A percentile compares a stretch with the other conserved stretches of the same genome.
Evolutionary conservation across 1,140 invertebrate genomes (phyloP).

Genomic region (Prorops nasuta): DNA sequence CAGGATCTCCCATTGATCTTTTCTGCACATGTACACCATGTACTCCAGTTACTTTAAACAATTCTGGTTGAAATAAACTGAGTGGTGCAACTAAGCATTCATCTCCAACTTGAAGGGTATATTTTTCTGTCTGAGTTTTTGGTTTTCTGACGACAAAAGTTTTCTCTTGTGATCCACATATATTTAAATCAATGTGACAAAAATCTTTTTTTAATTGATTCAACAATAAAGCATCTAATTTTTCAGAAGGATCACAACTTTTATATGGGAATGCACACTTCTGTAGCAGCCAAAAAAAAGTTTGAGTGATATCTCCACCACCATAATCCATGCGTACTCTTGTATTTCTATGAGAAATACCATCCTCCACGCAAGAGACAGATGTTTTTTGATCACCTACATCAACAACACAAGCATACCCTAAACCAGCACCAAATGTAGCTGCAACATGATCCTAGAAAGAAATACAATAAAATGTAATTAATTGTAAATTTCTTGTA

Average conservation of each 20-base stretch:
- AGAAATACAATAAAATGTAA: constrained; percentile 3
- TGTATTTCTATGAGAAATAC: constrained; percentile 86
- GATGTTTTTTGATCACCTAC: constrained; percentile 94
- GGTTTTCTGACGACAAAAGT: constrained; percentile 75
- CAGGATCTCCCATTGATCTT: constrained; percentile 76
- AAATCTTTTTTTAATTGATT: constrained; percentile 85
- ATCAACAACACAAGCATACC: constrained; percentile 92
- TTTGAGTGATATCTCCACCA: constrained; percentile 83
- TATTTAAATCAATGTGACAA: constrained; percentile 88
- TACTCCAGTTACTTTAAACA: constrained; percentile 79
- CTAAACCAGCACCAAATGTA: constrained; percentile 89
- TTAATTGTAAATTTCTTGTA: constrained; percentile 4
- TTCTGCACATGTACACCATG: constrained; percentile 73
- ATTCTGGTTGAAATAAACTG: constrained; percentile 84
- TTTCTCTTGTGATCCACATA: constrained; percentile 80
- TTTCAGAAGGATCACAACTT: constrained; percentile 69
- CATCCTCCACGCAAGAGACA: constrained; percentile 94
- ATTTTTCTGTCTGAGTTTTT: constrained; percentile 68
- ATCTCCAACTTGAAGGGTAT: constrained; percentile 80
- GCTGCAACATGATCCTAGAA: constrained; percentile 85
- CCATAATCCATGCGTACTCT: constrained; percentile 85
- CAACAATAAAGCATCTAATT: constrained; percentile 72
- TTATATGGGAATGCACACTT: constrained; percentile 89
- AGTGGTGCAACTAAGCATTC: constrained; percentile 90
- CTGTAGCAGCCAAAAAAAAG: constrained; percentile 81